Evolutionary conservation across 2,113 vertebrate species (phyloP), one percentile per base, ranked within the genome.

Genomic region (Hymenochirus boettgeri): DNA sequence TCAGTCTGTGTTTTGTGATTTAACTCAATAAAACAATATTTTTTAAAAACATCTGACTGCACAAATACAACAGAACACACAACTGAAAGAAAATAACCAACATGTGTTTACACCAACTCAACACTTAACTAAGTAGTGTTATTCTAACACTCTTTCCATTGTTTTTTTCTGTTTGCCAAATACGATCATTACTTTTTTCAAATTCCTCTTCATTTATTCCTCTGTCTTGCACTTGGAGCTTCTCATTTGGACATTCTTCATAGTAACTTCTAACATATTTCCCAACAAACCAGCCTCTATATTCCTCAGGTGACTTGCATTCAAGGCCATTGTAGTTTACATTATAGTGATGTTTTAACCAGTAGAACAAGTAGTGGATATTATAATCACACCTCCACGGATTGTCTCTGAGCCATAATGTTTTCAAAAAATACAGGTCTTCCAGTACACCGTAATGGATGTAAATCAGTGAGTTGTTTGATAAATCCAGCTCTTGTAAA

Each of bases 331-430:
- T 89, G 76, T 92, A 84, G 45, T 81, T 81, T 39, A 99, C 93
- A 0, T 85, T 89, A 4, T 93, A 92, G 73, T 99, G 96, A 61
- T 94, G 93, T 73, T 92, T 94, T 64, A 99, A 76, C 96, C 96
- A 99, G 79, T 99, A 98, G 81, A 92, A 90, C 79, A 99, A 85
- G 77, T 99, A 99, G 80, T 99, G 96, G 74, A 99, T 97, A 79
- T 91, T 92, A 81, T 98, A 99, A 79, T 99, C 96, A 55, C 96
- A 99, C 77, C 88, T 82, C 96, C 96, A 99, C 25, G 91, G 95
- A 72, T 99, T 99, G 17, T 89, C 87, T 70, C 78, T 87, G 52
- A 99, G 84, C 64, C 77, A 85, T 9, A 99, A 79, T 64, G 82
- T 87, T 78, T 91, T 89, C 72, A 98, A 83, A 81, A 94, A 97